Evolutionary conservation across 2,797 vertebrate species (phyloP).

Genomic region (Silurus aristotelis): DNA sequence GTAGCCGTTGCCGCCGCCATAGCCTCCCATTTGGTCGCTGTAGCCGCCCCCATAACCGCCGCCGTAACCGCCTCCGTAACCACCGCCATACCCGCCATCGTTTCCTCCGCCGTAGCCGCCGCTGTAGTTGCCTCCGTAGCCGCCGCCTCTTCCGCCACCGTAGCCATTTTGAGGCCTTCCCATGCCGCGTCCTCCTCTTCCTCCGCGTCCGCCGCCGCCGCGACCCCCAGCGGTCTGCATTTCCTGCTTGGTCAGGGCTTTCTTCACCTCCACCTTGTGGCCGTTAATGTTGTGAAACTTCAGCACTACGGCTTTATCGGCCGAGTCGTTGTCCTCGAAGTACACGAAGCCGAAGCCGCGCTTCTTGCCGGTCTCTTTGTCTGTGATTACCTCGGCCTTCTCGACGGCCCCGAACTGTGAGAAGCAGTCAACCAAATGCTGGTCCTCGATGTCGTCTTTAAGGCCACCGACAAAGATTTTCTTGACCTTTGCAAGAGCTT

Average conservation of each 20-base stretch:
- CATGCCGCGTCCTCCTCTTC: conserved; percentile 79
- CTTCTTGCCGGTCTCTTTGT: conserved; percentile 95
- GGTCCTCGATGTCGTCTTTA: conserved; percentile 95
- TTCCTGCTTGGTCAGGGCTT: conserved; percentile 93
- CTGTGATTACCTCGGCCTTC: conserved; percentile 94
- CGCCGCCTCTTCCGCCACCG: conserved; percentile 79
- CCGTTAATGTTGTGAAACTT: conserved; percentile 94
- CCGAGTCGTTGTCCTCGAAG: conserved; percentile 91
- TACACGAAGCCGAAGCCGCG: conserved; percentile 97
- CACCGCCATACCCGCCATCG: conserved; percentile 82
- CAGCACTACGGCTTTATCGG: conserved; percentile 93
- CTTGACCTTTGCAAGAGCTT: conserved; percentile 95
- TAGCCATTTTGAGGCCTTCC: conserved; percentile 85
- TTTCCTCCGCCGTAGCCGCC: conserved; percentile 74
- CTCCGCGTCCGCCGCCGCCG: conserved; percentile 73
- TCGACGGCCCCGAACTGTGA: conserved; percentile 93
- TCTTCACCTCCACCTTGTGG: conserved; percentile 97
- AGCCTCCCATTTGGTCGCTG: conserved; percentile 76
- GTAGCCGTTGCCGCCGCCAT: conserved; percentile 87
- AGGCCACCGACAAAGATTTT: conserved; percentile 97
- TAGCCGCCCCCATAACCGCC: conserved; percentile 85
- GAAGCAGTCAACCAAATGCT: conserved; percentile 91
- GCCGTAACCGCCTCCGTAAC: conserved; percentile 79
- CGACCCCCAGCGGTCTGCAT: conserved; percentile 84
- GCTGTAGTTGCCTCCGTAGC: conserved; percentile 82